phyloP scores from a whole-genome alignment of 1,140 invertebrate species.

The Tribolium castaneum region DNA sequence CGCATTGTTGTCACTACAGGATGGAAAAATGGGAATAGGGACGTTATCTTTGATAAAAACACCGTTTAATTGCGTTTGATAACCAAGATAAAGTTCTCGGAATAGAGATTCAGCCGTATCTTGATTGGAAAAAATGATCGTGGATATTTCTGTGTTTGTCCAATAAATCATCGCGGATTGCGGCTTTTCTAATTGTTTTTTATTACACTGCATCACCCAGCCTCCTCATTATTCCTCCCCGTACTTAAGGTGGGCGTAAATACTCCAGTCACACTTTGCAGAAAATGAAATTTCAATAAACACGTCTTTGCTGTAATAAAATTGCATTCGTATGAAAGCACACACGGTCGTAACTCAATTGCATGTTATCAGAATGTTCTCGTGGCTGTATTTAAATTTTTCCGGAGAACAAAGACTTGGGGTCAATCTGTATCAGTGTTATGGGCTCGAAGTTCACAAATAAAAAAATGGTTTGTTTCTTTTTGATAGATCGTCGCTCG shows the following conservation, averaged over 20 bases:
- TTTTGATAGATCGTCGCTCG: not conserved
- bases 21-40: too few relatives aligned
- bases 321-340: slow-evolving; percentile 7
- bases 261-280: not conserved
- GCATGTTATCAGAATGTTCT: not conserved
- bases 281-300: slow-evolving; percentile 26
- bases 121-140: too few relatives aligned
- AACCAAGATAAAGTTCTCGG: too few relatives aligned
- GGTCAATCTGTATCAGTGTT: not conserved
- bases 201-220: not conserved
- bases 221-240: slow-evolving; percentile 1
- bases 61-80: too few relatives aligned
- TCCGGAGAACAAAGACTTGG: not conserved
- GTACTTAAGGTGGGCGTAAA: not conserved
- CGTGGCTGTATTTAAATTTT: not conserved
- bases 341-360: not conserved
- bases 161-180: slow-evolving; percentile 13
- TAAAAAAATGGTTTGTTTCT: not conserved
- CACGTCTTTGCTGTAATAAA: not conserved
- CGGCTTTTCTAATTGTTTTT: slow-evolving; percentile 8
- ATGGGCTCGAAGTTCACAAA: not conserved
- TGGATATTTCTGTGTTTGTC: too few relatives aligned
- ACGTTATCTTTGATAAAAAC: too few relatives aligned
- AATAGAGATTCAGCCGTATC: too few relatives aligned
- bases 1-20: too few relatives aligned